Base-by-base conservation (phyloP, 2,113 vertebrate genomes). In the Crotophaga sulcirostris region DNA sequence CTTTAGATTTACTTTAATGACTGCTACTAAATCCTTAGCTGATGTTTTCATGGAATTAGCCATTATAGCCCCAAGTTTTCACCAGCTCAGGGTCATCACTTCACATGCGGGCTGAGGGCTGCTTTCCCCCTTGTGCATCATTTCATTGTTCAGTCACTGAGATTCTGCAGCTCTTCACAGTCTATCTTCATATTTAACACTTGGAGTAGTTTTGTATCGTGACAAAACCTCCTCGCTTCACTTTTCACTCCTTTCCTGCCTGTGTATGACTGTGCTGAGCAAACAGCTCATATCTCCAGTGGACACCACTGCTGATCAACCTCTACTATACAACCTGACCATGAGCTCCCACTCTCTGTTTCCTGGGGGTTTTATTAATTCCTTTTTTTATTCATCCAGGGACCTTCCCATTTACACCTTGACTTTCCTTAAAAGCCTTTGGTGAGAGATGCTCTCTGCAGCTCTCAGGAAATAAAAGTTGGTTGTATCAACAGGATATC, bases 401-500 rank as follows among this genome's bases (percentile, higher is more conserved):
- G 76, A 59, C 73, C 76, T 93, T 89, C 72, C 64, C 64, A 59
- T 89, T 92, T 90, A 78, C 0, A 4, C 86, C 64, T 81, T 63
- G 86, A 75, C 72, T 84, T 92, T 94, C 73, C 77, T 94, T 95
- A 94, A 87, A 92, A 95, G 80, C 93, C 62, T 84, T 81, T 95
- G 84, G 38, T 90, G 95, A 94, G 89, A 87, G 91, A 92, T 78
- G 69, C 69, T 89, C 83, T 93, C 89, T 89, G 86, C 87, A 89
- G 95, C 47, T 67, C 69, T 87, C 89, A 92, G 95, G 96, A 96
- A 95, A 75, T 96, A 90, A 91, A 95, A 68, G 38, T 69, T 84
- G 76, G 92, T 93, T 96, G 60, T 95, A 89, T 97, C 95, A 97
- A 95, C 96, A 97, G 96, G 96, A 97, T 94, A 91, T 97, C 96